These are phyloP conservation scores for Amblyraja radiata DNA, from an alignment of 2,797 vertebrate genomes.

Conservation along the genomic window DNA sequence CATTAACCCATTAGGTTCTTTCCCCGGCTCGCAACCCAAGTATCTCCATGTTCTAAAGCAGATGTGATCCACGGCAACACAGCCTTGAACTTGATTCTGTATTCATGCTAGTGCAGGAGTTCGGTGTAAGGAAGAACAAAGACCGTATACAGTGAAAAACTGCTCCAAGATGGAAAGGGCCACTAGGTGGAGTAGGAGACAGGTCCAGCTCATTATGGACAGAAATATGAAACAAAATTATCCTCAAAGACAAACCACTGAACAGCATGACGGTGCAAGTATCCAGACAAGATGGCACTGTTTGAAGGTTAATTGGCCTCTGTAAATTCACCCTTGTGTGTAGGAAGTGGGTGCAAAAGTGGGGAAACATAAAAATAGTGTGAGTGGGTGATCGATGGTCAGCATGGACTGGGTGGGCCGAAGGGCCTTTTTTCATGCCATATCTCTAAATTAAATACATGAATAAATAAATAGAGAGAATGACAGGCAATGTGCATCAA, in stretches of 20 bases:
- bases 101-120: background rate
- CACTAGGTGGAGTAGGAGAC: conserved; percentile 22
- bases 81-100: conserved; percentile 8
- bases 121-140: background rate
- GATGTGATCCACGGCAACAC: background rate
- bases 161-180: background rate
- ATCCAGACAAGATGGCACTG: background rate
- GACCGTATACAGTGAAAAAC: background rate
- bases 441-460: too few relatives aligned
- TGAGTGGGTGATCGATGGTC: too few relatives aligned
- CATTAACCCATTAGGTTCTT: conserved; percentile 28
- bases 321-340: too few relatives aligned
- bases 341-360: too few relatives aligned
- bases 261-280: background rate
- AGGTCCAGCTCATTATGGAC: background rate
- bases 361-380: too few relatives aligned
- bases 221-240: background rate
- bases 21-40: background rate
- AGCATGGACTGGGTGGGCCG: too few relatives aligned
- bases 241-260: background rate
- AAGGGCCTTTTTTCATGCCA: too few relatives aligned
- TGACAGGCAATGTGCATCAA: too few relatives aligned
- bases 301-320: too few relatives aligned
- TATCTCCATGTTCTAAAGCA: background rate
- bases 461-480: too few relatives aligned